These are phyloP conservation scores for Scolopax bukidnonensis DNA, from an alignment of 2,797 vertebrate species.

Conservation along the genomic window DNA sequence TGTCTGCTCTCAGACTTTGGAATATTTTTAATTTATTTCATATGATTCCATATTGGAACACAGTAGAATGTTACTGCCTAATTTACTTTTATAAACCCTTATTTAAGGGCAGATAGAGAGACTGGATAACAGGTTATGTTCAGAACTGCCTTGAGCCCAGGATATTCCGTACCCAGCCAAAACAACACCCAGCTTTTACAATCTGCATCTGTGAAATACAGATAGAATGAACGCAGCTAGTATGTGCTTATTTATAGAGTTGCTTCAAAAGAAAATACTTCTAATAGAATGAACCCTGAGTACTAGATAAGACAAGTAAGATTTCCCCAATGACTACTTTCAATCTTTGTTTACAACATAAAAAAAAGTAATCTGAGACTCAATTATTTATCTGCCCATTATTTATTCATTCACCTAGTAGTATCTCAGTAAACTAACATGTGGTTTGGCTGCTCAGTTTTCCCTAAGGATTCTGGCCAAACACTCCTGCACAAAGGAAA, in stretches of 20 bases:
- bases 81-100: neutral
- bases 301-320: neutral
- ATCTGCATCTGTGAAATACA: neutral
- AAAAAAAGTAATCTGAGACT: neutral
- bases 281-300: neutral
- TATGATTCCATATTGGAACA: neutral
- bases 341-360: slow-evolving; percentile 49
- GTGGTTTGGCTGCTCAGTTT: slow-evolving; percentile 45
- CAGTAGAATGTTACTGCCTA: neutral
- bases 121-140: neutral
- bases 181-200: neutral
- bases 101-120: neutral
- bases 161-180: neutral
- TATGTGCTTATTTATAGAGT: neutral
- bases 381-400: slow-evolving; percentile 65
- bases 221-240: neutral
- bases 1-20: neutral
- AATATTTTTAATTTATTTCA: neutral
- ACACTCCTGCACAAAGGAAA: slow-evolving; percentile 37
- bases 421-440: slow-evolving; percentile 41
- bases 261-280: slow-evolving; percentile 39
- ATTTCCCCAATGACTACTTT: slow-evolving; percentile 23
- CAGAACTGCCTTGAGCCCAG: neutral
- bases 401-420: slow-evolving; percentile 62
- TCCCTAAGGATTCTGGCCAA: slow-evolving; percentile 36